Evolutionary conservation across 1,140 invertebrate species (phyloP), one percentile per base, ranked within the genome.

Genomic region (Uloborus diversus): DNA sequence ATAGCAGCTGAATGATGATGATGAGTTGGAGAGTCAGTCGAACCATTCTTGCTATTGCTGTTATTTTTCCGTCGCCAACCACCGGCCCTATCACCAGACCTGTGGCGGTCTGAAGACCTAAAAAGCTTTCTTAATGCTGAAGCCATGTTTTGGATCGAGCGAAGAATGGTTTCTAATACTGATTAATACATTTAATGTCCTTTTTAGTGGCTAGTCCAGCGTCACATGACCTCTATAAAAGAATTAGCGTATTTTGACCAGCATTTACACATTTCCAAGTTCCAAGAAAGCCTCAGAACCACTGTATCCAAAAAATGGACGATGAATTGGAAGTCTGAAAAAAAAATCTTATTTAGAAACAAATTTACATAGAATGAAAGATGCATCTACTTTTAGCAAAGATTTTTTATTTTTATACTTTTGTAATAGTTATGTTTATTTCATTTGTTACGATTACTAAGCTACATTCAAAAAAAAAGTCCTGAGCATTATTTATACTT

Each of bases 51-150:
- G 56, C 59, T 64, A 28, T 23, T 62, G 30, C 32, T 35, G 37
- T 79, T 57, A 25, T 69, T 76, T 25, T 49, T 42, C 42, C 62
- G 28, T 25, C 71, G 42, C 23, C 57, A 33, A 32, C 42, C 56
- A 4, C 73, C 66, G 37, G 85, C 88, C 17, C 85, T 86, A 87
- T 88, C 80, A 87, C 56, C 79, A 88, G 42, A 89, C 87, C 20
- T 25, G 20, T 79, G 76, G 9, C 75, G 92, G 83, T 90, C 90
- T 9, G 91, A 90, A 30, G 90, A 89, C 79, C 90, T 91, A 85
- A 94, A 94, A 70, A 94, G 86, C 86, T 93, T 93, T 80, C 92
- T 88, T 85, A 94, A 91, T 30, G 92, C 92, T 27, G 92, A 91
- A 4, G 92, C 90, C 35, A 94, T 91, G 28, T 25, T 62, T 62